Conservation (phyloP, 2,888 invertebrate species). For the Leptopilina drosophilae region DNA sequence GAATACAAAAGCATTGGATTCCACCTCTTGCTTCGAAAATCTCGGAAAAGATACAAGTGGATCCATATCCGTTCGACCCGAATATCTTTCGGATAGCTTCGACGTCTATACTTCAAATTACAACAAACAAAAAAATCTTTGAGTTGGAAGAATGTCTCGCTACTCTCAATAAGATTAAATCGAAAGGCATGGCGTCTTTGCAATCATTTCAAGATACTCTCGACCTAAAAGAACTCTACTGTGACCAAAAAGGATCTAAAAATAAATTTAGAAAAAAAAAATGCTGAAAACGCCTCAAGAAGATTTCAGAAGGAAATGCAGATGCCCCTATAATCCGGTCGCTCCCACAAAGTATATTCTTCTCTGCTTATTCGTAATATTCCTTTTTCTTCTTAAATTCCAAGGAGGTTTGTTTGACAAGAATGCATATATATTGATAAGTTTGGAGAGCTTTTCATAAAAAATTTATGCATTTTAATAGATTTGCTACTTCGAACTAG, state of each 20-base stretch:
- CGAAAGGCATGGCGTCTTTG: slow-evolving; percentile 58
- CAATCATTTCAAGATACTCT: slow-evolving; percentile 48
- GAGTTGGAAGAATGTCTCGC: slow-evolving; percentile 63
- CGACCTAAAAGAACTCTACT: slow-evolving; percentile 47
- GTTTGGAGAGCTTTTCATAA: too few relatives aligned
- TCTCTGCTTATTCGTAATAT: background rate
- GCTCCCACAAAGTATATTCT: slow-evolving; percentile 2
- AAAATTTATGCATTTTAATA: too few relatives aligned
- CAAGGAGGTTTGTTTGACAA: too few relatives aligned
- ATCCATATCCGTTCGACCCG: background rate
- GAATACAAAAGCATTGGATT: slow-evolving; percentile 2
- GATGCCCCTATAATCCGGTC: slow-evolving; percentile 12
- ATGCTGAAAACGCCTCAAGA: background rate
- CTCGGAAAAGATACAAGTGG: slow-evolving; percentile 5
- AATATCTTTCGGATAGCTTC: background rate
- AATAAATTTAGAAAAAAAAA: background rate
- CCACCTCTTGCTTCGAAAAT: background rate
- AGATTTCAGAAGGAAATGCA: background rate
- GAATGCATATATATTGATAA: too few relatives aligned
- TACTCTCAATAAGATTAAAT: slow-evolving; percentile 60
- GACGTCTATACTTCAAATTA: slow-evolving; percentile 48
- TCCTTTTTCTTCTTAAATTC: background rate
- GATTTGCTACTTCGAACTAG: too few relatives aligned
- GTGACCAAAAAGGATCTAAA: slow-evolving; percentile 5
- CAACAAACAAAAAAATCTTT: slow-evolving; percentile 61